Evolutionary conservation across 2,113 vertebrate species (phyloP), one percentile per base, ranked within the genome.

Genomic region (Myodes glareolus): DNA sequence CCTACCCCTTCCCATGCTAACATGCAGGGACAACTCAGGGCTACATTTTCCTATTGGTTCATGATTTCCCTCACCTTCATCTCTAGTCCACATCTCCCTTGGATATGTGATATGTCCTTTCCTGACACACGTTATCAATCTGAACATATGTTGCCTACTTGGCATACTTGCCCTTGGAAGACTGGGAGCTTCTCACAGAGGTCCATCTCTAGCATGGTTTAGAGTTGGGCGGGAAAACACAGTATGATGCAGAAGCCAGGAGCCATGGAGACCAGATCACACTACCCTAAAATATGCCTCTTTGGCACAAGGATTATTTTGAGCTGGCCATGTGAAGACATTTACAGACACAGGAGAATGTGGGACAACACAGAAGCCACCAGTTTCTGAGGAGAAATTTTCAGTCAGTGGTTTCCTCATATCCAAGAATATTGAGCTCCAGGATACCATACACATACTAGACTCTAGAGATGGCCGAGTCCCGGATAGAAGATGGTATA

Each of bases 91-190:
- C 0, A 76, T 45, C 23, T 8, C 0, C 58, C 65, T 68, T 14
- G 67, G 45, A 31, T 39, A 45, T 23, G 0, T 0, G 5, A 12
- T 8, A 36, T 8, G 29, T 25, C 72, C 58, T 13, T 52, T n/a
- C 65, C 78, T 19, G 88, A 12, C 31, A n/a, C 61, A 33, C 0
- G 39, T 27, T 8, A 36, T 31, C n/a, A 9, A 25, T 23, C 21
- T 1, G 25, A 63, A 27, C 39, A 31, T 82, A 33, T 0, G 8
- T 29, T 16, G 19, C 10, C 76, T 36, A 1, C 50, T 8, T 19
- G 7, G 39, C 19, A 19, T n/a, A 25, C 4, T 42, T 5, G 47
- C 17, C 73, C 0, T 0, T 7, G 36, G 52, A 33, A 4, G 45
- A 21, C 16, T 4, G 65, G 55, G 3, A 31, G 3, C 36, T 16